Conservation (phyloP, 2,797 vertebrate species). For the Hydrocynus forskahlii region DNA sequence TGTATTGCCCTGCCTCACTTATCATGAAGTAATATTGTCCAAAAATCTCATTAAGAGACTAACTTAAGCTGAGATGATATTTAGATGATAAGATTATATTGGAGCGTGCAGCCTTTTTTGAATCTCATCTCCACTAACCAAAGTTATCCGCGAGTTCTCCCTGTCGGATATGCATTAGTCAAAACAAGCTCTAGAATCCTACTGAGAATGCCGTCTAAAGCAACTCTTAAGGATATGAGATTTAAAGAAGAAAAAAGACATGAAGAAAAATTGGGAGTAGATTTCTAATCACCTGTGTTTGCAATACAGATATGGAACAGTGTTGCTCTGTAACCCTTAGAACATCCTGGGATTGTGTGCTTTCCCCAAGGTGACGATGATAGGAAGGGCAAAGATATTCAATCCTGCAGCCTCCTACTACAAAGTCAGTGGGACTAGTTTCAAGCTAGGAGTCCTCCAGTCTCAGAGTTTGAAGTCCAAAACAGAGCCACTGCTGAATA, state of each 20-base stretch:
- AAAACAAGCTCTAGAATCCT: conserved; percentile 5
- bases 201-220: conserved; percentile 12
- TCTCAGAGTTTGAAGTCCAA: background rate
- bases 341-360: background rate
- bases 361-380: background rate
- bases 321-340: background rate
- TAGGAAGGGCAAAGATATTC: background rate
- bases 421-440: background rate
- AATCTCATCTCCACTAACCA: conserved; percentile 42
- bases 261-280: conserved; percentile 26
- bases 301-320: conserved; percentile 17
- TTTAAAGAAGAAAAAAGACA: conserved; percentile 32
- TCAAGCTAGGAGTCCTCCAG: background rate
- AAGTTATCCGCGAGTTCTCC: conserved; percentile 26
- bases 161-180: conserved; percentile 24
- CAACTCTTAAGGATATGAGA: conserved; percentile 45
- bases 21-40: conserved; percentile 56
- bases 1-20: conserved; percentile 45
- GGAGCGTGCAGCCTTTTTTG: conserved; percentile 49
- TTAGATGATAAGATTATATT: conserved; percentile 57
- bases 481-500: background rate
- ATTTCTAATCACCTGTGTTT: conserved; percentile 10
- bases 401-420: background rate
- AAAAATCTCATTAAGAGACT: conserved; percentile 56
- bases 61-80: conserved; percentile 53